Base-by-base conservation (phyloP, 2,113 vertebrate species). In the Balaenoptera acutorostrata region DNA sequence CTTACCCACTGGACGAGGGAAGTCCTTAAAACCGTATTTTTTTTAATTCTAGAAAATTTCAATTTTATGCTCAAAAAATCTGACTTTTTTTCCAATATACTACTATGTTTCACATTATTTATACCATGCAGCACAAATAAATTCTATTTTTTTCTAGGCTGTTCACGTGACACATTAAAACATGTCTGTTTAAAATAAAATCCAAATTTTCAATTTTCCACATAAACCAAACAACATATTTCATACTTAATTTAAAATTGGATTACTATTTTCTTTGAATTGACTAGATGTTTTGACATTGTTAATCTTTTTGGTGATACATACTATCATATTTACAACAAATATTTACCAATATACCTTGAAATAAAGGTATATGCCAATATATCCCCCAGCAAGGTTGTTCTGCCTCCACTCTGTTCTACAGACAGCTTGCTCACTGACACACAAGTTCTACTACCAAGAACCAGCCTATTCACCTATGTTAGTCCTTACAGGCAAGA, bases 401-500 rank as follows among this genome's bases (percentile, higher is more conserved):
- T 10, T 27, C 6, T 20, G 7, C 39, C 9, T 69, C 36, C 17
- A 20, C 15, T 72, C 14, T 59, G 46, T 20, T 82, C 59, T 12
- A 33, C 21, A 90, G 36, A 63, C 29, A 8, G 2, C 27, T 52
- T 31, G 0, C 78, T 97, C 61, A n/a, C 66, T 66, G 75, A 74
- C 72, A 95, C 92, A 80, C 89, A 75, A 92, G 90, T 95, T 95
- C 44, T 55, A 78, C 75, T 95, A 91, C 95, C 90, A 89, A 82
- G 61, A 97, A 97, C 93, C 72, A 89, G 55, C 64, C 88, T 95
- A 97, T 96, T 87, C 39, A 75, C 92, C 90, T 81, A 33, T 59
- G 91, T 61, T 88, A 82, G 72, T 85, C 64, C 90, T 96, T 97
- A 96, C 9, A 93, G 61, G 44, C 75, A 97, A 96, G 97, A 97